Evolutionary conservation across 2,113 vertebrate genomes (phyloP).

Genomic region (Ptychochromis oligacanthus): DNA sequence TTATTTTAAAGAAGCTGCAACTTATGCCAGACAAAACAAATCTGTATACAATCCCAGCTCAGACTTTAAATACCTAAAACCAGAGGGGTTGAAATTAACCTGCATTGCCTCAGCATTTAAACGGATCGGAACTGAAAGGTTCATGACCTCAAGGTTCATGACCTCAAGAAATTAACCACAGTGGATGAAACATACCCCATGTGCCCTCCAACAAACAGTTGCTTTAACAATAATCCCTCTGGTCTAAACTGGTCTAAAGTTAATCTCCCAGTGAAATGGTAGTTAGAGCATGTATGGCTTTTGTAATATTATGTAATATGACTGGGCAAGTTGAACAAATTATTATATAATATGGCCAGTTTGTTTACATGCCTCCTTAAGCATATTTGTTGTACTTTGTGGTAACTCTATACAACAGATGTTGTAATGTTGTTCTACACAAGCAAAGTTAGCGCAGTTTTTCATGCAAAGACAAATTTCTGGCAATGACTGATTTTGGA

Average conservation of each 20-base stretch:
- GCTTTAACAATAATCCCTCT: neutral
- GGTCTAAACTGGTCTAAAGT: neutral
- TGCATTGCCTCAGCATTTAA: neutral
- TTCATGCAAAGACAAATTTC: neutral
- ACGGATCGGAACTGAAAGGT: neutral
- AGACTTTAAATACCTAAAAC: neutral
- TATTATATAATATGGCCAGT: neutral
- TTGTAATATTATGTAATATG: no score
- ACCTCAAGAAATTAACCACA: neutral
- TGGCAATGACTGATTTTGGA: neutral
- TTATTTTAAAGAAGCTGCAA: neutral
- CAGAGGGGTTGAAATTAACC: neutral
- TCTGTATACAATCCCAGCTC: neutral
- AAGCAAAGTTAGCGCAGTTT: neutral
- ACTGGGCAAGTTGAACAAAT: no score
- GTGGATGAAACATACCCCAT: neutral
- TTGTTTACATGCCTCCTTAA: no score
- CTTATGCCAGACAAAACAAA: neutral
- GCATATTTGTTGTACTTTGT: no score
- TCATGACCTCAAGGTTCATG: slow-evolving; percentile 1
- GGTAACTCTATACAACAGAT: no score
- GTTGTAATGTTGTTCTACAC: neutral
- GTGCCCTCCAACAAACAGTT: neutral
- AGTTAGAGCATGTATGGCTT: neutral
- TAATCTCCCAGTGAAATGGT: neutral